Evolutionary conservation across 2,113 vertebrate species (phyloP).

Genomic region (Zootoca vivipara): DNA sequence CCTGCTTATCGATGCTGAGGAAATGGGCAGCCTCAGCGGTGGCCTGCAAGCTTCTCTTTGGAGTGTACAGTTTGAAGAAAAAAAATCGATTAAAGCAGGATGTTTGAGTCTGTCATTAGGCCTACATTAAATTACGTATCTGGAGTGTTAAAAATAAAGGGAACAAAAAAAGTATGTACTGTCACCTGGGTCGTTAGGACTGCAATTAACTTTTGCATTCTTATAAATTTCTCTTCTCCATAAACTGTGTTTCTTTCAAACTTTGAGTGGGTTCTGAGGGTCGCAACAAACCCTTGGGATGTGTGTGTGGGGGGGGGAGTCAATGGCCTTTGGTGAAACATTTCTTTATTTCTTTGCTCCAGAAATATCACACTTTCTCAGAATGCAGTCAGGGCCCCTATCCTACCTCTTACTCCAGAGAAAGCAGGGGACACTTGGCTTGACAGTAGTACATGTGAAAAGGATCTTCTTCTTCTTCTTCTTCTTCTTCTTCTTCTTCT

Average conservation of each 20-base stretch:
- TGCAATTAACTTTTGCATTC: constrained; percentile 80
- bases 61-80: constrained; percentile 72
- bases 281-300: background rate
- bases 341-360: background rate
- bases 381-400: too few relatives aligned
- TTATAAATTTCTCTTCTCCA: constrained; percentile 74
- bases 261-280: constrained; percentile 53
- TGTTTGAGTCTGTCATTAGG: constrained; percentile 82
- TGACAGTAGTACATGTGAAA: too few relatives aligned
- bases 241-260: constrained; percentile 79
- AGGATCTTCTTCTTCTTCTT: too few relatives aligned
- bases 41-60: constrained; percentile 77
- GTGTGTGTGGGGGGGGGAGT: background rate
- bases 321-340: background rate
- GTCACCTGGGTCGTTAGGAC: constrained; percentile 74
- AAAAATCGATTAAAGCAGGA: constrained; percentile 81
- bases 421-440: too few relatives aligned
- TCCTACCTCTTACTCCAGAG: background rate
- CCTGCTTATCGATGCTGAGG: constrained; percentile 71
- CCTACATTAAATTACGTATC: constrained; percentile 82
- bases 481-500: too few relatives aligned
- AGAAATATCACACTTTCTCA: background rate
- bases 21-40: constrained; percentile 79
- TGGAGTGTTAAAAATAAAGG: constrained; percentile 82
- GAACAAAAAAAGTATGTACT: constrained; percentile 74